Base-by-base conservation (phyloP, 2,888 invertebrate genomes). In the Sesia bembeciformis region DNA sequence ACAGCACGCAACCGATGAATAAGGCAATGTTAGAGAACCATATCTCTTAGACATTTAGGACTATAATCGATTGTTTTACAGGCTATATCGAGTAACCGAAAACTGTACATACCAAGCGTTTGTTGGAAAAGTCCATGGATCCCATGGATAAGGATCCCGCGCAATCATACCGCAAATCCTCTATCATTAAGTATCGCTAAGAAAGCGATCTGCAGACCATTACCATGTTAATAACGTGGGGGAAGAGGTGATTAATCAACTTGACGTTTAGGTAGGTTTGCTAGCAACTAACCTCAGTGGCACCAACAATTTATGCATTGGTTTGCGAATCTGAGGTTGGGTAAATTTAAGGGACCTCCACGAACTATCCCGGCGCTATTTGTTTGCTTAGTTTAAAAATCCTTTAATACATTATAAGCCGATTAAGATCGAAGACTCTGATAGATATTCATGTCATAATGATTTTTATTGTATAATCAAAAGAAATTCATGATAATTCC, bases 211-310 rank as follows among this genome's bases (percentile, higher is more conserved):
- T 82, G 78, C 77, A 81, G 75, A 78, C 82, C 82, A 88, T 89
- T 89, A 85, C 88, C 86, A 89, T 88, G 89, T 88, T 88, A 88
- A 89, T 88, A 87, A 85, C 82, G 67, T 81, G 67, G 84, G 88
- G 89, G 87, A 81, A 74, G 67, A 60, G 70, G 82, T 74, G 78
- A 88, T 88, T 88, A 89, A 89, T 89, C 88, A 89, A 81, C 64
- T 78, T 85, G 87, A 87, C 88, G 79, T 82, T 74, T 77, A 72
- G 76, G 74, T 71, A 72, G 74, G 70, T 73, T 60, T 57, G 53
- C 51, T 55, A 23, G 60, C 65, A 69, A 80, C 81, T 81, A 81
- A 78, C 80, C 82, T 73, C 78, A 61, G 71, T 70, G 77, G 68
- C 62, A 67, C 62, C 66, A 67, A 66, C 78, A 81, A 84, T 86